Evolutionary conservation across 2,113 vertebrate species (phyloP).

Genomic region (Hydropotes inermis): DNA sequence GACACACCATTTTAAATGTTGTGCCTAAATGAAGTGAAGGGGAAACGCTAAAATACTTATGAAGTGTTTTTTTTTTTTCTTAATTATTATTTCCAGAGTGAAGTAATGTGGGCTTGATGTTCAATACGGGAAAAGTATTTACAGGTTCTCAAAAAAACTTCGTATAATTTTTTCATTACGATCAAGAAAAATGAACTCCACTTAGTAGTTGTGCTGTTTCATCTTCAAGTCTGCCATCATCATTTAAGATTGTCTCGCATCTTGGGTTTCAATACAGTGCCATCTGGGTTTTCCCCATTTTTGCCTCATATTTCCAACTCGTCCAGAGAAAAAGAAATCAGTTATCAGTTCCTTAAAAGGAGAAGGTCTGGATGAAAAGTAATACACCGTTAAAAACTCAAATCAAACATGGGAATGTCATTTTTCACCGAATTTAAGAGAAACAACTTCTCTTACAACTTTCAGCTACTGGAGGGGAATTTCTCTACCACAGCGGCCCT

Average conservation of each 20-base stretch:
- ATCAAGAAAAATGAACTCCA: background rate
- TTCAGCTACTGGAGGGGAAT: slow-evolving; percentile 1
- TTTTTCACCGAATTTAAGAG: background rate
- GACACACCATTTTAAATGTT: slow-evolving; percentile 62
- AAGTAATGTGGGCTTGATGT: slow-evolving; percentile 11
- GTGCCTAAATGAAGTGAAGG: slow-evolving; percentile 69
- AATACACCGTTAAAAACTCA: slow-evolving; percentile 18
- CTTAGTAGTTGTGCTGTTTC: background rate
- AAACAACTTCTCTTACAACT: background rate
- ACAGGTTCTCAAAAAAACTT: background rate
- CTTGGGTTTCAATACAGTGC: background rate
- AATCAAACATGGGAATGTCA: background rate
- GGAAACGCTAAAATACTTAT: slow-evolving; percentile 51
- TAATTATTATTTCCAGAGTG: slow-evolving; percentile 59
- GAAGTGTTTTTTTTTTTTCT: background rate
- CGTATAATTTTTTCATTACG: background rate
- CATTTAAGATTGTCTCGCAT: background rate
- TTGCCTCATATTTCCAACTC: background rate
- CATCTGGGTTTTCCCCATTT: background rate
- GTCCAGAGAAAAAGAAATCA: background rate
- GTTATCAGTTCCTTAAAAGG: background rate
- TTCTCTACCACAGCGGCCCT: slow-evolving; percentile 44
- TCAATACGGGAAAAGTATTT: background rate
- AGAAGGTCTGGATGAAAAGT: background rate
- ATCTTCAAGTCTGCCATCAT: background rate